Evolutionary conservation across 1,140 invertebrate genomes (phyloP).

Genomic region (Adoxophyes honmai): DNA sequence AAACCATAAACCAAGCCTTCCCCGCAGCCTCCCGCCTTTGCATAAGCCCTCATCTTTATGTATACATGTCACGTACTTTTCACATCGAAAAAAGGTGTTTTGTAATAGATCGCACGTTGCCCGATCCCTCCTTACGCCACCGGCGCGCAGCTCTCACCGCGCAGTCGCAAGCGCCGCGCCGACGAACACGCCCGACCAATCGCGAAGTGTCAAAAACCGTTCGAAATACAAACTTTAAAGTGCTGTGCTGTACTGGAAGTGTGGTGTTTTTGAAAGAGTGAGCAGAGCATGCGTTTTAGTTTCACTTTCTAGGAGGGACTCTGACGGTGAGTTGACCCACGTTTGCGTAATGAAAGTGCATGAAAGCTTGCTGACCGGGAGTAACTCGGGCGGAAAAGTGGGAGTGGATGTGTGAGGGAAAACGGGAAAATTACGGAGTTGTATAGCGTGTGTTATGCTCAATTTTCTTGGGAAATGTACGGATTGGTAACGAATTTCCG

Average conservation of each 20-base stretch:
- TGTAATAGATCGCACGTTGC: constrained; percentile 1
- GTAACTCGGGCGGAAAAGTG: constrained; percentile 8
- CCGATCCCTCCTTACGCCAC: not conserved
- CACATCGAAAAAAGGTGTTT: constrained; percentile 8
- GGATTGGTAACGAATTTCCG: too few species aligned
- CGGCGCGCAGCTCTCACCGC: not conserved
- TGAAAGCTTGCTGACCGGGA: constrained; percentile 4
- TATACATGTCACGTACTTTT: constrained; percentile 12
- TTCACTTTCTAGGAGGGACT: not conserved
- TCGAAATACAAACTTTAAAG: not conserved
- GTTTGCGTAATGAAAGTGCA: constrained; percentile 6
- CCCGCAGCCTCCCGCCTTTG: too few species aligned
- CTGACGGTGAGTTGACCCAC: constrained; percentile 1
- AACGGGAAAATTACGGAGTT: not conserved
- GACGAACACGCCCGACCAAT: not conserved
- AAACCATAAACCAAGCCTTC: too few species aligned
- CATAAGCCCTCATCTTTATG: constrained; percentile 1
- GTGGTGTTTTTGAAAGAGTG: not conserved
- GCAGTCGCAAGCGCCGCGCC: constrained; percentile 1
- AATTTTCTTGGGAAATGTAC: too few species aligned
- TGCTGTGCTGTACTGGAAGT: not conserved
- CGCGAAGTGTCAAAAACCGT: not conserved
- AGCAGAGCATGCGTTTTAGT: not conserved
- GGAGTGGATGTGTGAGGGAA: not conserved
- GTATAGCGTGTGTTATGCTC: too few species aligned